Percentiles rank a stretch among this genome's conserved stretches.
Conservation (phyloP, 2,113 vertebrate genomes). For the Puntigrus tetrazona region DNA sequence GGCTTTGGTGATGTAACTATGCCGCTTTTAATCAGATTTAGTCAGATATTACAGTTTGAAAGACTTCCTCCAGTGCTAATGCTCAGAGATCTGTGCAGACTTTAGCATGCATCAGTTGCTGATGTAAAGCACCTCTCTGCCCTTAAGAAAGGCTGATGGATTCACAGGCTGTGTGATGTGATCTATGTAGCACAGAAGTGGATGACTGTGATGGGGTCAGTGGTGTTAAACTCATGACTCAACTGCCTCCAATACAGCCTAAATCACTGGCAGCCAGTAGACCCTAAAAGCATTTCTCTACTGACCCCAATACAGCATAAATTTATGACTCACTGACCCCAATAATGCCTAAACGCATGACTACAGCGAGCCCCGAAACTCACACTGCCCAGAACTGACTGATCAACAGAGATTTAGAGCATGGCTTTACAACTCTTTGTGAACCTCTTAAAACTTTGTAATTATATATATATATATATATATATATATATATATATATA, state of each 20-base stretch:
- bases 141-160: background rate
- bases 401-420: background rate
- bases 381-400: background rate
- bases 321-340: constrained; percentile 17
- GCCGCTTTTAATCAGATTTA: constrained; percentile 7
- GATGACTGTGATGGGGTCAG: constrained; percentile 28
- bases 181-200: background rate
- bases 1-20: background rate
- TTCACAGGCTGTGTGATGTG: constrained; percentile 17
- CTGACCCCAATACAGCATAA: constrained; percentile 22
- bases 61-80: background rate
- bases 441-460: background rate
- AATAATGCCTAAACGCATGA: background rate
- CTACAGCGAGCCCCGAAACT: background rate
- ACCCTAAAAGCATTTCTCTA: constrained; percentile 28
- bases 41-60: constrained; percentile 10
- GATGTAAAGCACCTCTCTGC: background rate
- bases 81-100: constrained; percentile 2
- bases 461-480: too few species aligned
- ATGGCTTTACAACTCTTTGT: background rate
- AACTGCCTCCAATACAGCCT: constrained; percentile 9
- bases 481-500: too few species aligned
- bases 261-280: background rate
- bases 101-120: background rate
- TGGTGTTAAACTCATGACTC: constrained; percentile 32